Evolutionary conservation across 2,888 invertebrate genomes (phyloP).

Genomic region (Temnothorax unifasciatus): DNA sequence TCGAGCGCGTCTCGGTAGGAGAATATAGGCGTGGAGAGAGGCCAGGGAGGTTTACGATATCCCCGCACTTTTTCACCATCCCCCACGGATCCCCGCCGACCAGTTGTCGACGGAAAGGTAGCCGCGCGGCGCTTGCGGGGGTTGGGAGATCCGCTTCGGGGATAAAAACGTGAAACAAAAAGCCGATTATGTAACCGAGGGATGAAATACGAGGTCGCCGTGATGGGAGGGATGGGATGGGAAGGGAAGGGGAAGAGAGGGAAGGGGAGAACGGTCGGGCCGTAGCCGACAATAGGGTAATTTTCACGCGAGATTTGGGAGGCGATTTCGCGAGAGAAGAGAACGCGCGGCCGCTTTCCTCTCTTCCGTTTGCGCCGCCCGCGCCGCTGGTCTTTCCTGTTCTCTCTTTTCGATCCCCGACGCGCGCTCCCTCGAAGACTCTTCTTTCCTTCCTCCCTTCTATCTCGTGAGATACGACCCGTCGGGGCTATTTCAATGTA

Average conservation of each 20-base stretch:
- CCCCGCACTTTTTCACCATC: constrained; percentile 66
- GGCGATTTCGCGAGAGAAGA: constrained; percentile 83
- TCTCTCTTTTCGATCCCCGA: constrained; percentile 18
- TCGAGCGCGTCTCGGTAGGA: constrained; percentile 71
- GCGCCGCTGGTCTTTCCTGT: constrained; percentile 38
- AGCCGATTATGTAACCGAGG: constrained; percentile 85
- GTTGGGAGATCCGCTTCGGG: constrained; percentile 72
- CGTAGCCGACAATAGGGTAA: constrained; percentile 84
- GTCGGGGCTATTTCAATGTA: constrained; percentile 85
- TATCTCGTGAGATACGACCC: constrained; percentile 82
- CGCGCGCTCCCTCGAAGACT: constrained; percentile 46
- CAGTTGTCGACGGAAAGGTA: constrained; percentile 37
- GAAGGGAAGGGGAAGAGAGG: constrained; percentile 56
- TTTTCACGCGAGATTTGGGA: constrained; percentile 86
- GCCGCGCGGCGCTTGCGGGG: constrained; percentile 57
- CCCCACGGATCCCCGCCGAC: constrained; percentile 38
- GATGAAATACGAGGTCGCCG: constrained; percentile 82
- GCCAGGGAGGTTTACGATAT: constrained; percentile 72
- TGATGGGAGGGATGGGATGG: constrained; percentile 42
- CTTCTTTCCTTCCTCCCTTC: constrained; percentile 46
- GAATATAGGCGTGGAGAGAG: constrained; percentile 28
- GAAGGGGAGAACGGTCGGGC: constrained; percentile 60
- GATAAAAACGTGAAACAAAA: constrained; percentile 85
- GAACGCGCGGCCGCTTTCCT: constrained; percentile 55
- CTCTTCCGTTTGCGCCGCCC: constrained; percentile 38